Percentiles rank a stretch among this genome's conserved stretches.
Conservation (phyloP, 2,888 invertebrate species). For the Ypsolopha sequella region DNA sequence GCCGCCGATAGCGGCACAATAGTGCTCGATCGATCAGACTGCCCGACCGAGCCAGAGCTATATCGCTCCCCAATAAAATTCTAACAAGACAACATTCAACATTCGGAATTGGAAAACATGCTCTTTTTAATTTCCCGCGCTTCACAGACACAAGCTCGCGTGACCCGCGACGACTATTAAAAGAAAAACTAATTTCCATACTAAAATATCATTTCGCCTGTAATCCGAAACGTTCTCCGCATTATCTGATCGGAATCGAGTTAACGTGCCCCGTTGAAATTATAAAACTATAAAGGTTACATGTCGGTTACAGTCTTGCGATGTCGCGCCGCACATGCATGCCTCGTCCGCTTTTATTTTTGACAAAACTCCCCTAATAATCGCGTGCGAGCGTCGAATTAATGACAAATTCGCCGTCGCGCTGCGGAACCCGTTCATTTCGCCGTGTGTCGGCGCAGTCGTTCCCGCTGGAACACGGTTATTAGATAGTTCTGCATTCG, state of each 20-base stretch:
- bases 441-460: constrained; percentile 33
- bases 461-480: constrained; percentile 51
- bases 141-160: constrained; percentile 31
- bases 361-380: constrained; percentile 55
- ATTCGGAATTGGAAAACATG: constrained; percentile 34
- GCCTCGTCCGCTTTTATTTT: constrained; percentile 45
- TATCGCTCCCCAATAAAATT: constrained; percentile 20
- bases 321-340: constrained; percentile 55
- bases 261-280: constrained; percentile 59
- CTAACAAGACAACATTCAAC: constrained; percentile 32
- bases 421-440: constrained; percentile 57
- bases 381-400: constrained; percentile 62
- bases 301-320: constrained; percentile 24
- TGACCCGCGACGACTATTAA: constrained; percentile 53
- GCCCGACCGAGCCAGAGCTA: background rate
- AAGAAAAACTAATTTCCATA: constrained; percentile 66
- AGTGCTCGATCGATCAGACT: background rate
- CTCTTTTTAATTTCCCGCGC: constrained; percentile 33
- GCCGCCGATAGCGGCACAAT: background rate
- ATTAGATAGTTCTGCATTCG: constrained; percentile 61
- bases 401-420: constrained; percentile 59
- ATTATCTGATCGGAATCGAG: constrained; percentile 60
- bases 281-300: constrained; percentile 61
- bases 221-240: constrained; percentile 33
- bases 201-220: constrained; percentile 49